Conservation (phyloP, 2,113 vertebrate genomes). For the Ploceus nigricollis region DNA sequence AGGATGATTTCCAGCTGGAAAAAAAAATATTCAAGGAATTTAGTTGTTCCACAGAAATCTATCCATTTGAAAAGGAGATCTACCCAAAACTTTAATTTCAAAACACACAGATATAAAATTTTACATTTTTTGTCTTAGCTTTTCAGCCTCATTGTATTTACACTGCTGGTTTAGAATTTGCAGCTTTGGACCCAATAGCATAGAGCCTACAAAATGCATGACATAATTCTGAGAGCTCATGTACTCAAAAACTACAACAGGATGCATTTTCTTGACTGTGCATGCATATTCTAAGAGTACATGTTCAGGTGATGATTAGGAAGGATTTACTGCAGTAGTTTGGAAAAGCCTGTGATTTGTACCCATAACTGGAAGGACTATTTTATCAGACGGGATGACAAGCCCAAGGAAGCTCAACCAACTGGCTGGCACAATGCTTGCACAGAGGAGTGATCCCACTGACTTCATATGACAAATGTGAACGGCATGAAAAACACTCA, state of each 20-base stretch:
- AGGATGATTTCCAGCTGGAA: not conserved
- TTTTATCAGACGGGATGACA: not conserved
- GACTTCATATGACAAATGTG: not conserved
- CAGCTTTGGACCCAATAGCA: not conserved
- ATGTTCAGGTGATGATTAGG: fast-evolving
- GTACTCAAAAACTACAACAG: fast-evolving
- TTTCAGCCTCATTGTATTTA: not conserved
- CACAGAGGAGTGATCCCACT: not conserved
- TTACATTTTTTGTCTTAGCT: not conserved
- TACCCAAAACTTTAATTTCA: not conserved
- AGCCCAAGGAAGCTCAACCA: not conserved
- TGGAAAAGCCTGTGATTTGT: not conserved
- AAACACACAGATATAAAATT: fast-evolving
- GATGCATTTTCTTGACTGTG: fast-evolving
- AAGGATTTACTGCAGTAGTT: not conserved
- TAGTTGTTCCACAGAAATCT: not conserved
- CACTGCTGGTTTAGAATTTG: not conserved
- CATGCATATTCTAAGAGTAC: fast-evolving
- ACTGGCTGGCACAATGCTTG: not conserved
- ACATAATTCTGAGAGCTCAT: fast-evolving
- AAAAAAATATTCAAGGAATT: not conserved
- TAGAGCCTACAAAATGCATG: fast-evolving
- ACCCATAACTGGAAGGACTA: not conserved
- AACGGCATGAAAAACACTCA: fast-evolving
- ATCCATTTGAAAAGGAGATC: not conserved